A percentile compares a stretch with the other conserved stretches of the same genome.
Conservation (phyloP, 2,113 vertebrate species). For the Perca flavescens region DNA sequence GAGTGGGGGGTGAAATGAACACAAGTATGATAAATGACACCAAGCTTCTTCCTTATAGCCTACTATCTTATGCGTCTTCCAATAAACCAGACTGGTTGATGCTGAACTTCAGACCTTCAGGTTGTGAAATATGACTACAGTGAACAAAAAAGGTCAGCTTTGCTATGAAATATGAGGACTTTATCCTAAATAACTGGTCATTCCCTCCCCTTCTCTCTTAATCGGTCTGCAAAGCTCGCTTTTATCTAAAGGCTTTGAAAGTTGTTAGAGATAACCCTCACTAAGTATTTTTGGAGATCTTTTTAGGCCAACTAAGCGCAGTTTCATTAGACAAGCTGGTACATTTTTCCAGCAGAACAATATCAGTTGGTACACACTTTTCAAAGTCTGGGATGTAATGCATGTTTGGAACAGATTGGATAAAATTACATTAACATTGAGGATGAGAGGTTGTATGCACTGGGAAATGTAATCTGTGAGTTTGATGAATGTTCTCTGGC, state of each 20-base stretch:
- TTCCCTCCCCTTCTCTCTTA: constrained; percentile 4
- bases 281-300: background rate
- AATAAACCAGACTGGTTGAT: background rate
- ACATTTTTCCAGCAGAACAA: background rate
- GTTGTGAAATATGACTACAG: constrained; percentile 1
- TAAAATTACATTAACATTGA: constrained; percentile 17
- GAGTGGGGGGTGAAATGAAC: background rate
- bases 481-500: constrained; percentile 34
- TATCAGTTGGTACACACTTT: background rate
- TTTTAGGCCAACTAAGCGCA: background rate
- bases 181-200: background rate
- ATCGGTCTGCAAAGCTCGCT: background rate
- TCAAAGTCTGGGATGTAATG: background rate
- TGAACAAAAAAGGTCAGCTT: constrained; percentile 3
- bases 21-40: background rate
- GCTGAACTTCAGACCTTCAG: constrained; percentile 11
- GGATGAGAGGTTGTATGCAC: constrained; percentile 3
- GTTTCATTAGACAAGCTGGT: background rate
- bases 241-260: constrained; percentile 25
- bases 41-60: background rate
- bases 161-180: background rate
- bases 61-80: background rate
- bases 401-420: constrained; percentile 26
- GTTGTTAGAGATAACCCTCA: background rate
- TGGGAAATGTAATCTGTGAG: constrained; percentile 17